Evolutionary conservation across 2,113 vertebrate species (phyloP).

Genomic region (Cryptomyrus ogoouensis): DNA sequence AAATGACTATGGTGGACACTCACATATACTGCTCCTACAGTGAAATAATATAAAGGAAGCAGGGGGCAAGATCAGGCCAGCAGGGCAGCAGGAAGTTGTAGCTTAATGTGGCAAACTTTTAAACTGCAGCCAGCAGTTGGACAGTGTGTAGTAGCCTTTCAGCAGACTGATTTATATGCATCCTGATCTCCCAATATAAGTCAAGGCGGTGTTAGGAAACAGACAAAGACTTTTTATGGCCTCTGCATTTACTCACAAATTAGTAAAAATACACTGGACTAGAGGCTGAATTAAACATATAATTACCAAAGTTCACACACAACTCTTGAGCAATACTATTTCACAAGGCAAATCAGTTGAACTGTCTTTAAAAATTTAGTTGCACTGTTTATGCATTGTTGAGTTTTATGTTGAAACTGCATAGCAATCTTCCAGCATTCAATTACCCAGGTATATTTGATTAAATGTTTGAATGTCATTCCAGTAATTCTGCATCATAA

Average conservation of each 20-base stretch:
- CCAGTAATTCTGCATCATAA: neutral
- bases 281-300: slow-evolving; percentile 13
- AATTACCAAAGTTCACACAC: neutral
- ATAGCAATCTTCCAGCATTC: neutral
- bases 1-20: neutral
- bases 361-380: neutral
- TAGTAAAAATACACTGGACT: neutral
- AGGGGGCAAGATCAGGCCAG: neutral
- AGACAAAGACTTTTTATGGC: neutral
- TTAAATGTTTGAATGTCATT: neutral
- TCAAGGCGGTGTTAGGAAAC: neutral
- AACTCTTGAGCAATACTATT: slow-evolving; percentile 8
- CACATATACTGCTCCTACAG: neutral
- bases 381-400: neutral
- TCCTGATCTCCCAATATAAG: neutral
- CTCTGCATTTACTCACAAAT: slow-evolving; percentile 4
- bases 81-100: neutral
- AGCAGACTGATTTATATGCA: neutral
- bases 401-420: neutral
- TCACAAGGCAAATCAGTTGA: neutral
- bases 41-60: neutral
- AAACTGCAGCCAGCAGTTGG: neutral
- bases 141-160: neutral
- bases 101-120: neutral
- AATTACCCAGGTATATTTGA: neutral